phyloP scores from a whole-genome alignment of 2,888 invertebrate genomes.

The Salticus scenicus region DNA sequence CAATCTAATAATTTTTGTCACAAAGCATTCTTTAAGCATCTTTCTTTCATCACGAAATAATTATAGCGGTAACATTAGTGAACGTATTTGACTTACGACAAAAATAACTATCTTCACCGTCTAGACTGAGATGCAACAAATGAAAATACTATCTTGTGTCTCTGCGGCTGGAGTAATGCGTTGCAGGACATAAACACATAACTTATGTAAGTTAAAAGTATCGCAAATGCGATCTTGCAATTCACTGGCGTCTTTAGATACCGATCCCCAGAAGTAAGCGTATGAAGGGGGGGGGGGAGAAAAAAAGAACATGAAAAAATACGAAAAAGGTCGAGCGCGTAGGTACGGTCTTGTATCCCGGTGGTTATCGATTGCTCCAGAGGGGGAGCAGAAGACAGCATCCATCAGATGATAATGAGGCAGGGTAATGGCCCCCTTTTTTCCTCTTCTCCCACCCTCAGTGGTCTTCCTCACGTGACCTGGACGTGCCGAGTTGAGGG shows the following conservation, averaged over 20 bases:
- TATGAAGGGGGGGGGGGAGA: neutral
- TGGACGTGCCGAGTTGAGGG: conserved; percentile 67
- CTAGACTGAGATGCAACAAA: too few species aligned
- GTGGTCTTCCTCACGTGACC: conserved; percentile 57
- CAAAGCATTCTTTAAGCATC: too few species aligned
- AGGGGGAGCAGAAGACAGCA: conserved; percentile 61
- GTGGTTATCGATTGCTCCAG: conserved; percentile 65
- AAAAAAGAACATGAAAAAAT: conserved; percentile 16
- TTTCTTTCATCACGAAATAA: too few species aligned
- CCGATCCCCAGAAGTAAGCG: conserved; percentile 39
- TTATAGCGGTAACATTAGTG: too few species aligned
- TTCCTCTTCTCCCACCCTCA: conserved; percentile 12
- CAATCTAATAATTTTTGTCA: too few species aligned
- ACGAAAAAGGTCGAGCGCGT: conserved; percentile 35
- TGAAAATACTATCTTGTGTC: too few species aligned
- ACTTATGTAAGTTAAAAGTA: too few species aligned
- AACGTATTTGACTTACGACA: too few species aligned
- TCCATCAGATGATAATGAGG: conserved; percentile 70
- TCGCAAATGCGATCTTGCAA: conserved; percentile 33
- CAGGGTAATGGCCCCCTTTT: conserved; percentile 65
- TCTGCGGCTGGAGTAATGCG: too few species aligned
- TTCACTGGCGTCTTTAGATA: conserved; percentile 19
- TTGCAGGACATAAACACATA: too few species aligned
- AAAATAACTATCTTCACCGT: too few species aligned
- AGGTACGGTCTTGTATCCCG: conserved; percentile 69